Conservation (phyloP, 2,888 invertebrate species). For the Lymantria monacha region DNA sequence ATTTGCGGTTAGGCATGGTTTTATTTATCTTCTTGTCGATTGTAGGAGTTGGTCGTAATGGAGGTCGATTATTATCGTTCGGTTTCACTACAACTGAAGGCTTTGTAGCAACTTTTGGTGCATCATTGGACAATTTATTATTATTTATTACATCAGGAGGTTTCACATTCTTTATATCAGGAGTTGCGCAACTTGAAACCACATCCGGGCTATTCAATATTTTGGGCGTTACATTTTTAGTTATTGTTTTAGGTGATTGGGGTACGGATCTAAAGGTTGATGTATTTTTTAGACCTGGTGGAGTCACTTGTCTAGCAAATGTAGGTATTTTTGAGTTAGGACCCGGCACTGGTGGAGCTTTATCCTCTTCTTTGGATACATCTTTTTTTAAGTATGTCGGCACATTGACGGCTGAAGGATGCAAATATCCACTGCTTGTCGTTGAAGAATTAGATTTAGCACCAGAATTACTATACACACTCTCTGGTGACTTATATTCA, state of each 20-base stretch:
- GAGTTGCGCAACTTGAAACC: constrained; percentile 86
- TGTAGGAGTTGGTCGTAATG: constrained; percentile 58
- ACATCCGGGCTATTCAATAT: constrained; percentile 86
- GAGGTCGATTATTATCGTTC: constrained; percentile 68
- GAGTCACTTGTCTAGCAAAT: constrained; percentile 72
- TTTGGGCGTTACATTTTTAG: constrained; percentile 55
- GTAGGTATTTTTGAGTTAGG: constrained; percentile 75
- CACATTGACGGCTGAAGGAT: constrained; percentile 87
- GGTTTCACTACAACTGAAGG: constrained; percentile 65
- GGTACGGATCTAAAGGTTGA: constrained; percentile 67
- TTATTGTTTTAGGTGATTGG: constrained; percentile 60
- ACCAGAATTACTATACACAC: constrained; percentile 84
- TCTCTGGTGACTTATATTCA: constrained; percentile 82
- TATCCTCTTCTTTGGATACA: constrained; percentile 55
- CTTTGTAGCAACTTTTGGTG: constrained; percentile 73
- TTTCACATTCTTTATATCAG: constrained; percentile 75
- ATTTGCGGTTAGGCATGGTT: constrained; percentile 54
- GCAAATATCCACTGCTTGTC: constrained; percentile 88
- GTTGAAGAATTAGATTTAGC: constrained; percentile 83
- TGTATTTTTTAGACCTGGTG: constrained; percentile 74
- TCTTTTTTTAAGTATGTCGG: constrained; percentile 72
- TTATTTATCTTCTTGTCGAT: constrained; percentile 67
- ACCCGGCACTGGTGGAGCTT: constrained; percentile 63
- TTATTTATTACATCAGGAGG: constrained; percentile 84
- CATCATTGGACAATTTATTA: constrained; percentile 68